These are phyloP conservation scores for Cephus sareptanus DNA, from an alignment of 2,888 invertebrate species.

Conservation along the genomic window DNA sequence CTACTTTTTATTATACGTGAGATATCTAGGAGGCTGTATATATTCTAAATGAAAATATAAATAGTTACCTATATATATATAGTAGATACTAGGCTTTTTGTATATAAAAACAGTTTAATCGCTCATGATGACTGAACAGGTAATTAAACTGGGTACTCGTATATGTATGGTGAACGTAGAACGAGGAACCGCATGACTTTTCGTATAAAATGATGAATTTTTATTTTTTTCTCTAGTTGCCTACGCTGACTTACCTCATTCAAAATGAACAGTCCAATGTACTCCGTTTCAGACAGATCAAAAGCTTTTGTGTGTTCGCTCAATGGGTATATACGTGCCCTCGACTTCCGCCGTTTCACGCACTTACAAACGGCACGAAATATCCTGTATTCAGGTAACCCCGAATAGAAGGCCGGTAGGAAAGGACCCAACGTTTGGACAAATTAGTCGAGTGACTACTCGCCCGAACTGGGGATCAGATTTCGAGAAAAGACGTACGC, in stretches of 20 bases:
- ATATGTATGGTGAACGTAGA: background rate
- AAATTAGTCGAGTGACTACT: background rate
- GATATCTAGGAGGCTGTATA: background rate
- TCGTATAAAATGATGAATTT: background rate
- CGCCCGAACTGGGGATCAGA: background rate
- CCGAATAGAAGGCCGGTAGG: background rate
- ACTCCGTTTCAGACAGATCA: background rate
- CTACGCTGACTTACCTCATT: background rate
- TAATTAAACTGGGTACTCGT: conserved; percentile 5
- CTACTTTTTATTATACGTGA: conserved; percentile 6
- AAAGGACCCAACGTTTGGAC: background rate
- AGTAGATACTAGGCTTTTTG: background rate
- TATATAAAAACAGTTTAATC: background rate
- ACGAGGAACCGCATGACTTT: conserved; percentile 4
- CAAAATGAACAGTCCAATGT: background rate
- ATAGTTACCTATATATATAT: background rate
- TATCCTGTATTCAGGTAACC: background rate
- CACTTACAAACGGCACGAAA: background rate
- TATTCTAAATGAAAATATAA: background rate
- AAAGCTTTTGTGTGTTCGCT: background rate
- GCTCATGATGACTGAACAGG: background rate
- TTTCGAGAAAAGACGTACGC: background rate
- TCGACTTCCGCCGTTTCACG: background rate
- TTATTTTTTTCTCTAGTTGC: background rate
- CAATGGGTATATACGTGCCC: background rate